Evolutionary conservation across 1,140 invertebrate genomes (phyloP).

Genomic region (Pectinophora gossypiella): DNA sequence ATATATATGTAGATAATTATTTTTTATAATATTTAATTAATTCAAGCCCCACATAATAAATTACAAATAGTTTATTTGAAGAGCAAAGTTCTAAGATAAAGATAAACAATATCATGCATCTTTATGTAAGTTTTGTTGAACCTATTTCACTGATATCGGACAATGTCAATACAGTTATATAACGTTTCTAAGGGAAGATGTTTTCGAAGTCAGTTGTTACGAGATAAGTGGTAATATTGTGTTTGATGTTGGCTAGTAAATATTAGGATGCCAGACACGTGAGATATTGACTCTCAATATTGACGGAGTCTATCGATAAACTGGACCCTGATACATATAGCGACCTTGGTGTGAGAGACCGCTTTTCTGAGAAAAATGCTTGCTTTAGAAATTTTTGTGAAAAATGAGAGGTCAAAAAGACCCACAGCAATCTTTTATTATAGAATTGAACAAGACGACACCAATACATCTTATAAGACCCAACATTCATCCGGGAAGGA

Average conservation of each 20-base stretch:
- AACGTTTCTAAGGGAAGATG: slow-evolving; percentile 42
- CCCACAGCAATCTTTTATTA: no score
- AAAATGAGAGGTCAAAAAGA: no score
- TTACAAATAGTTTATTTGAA: no score
- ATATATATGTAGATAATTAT: no score
- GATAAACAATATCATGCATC: no score
- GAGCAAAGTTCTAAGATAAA: no score
- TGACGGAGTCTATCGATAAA: slow-evolving; percentile 64
- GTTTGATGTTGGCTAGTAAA: slow-evolving; percentile 60
- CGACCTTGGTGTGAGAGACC: slow-evolving; percentile 29
- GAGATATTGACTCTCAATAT: slow-evolving; percentile 67
- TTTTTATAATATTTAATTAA: no score
- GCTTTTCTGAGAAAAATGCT: slow-evolving; percentile 24
- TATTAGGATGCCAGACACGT: slow-evolving; percentile 54
- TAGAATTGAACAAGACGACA: background rate
- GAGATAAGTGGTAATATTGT: slow-evolving; percentile 71
- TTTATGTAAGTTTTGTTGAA: no score
- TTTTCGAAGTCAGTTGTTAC: slow-evolving; percentile 56
- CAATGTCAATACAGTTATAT: slow-evolving; percentile 41
- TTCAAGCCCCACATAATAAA: no score
- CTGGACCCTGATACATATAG: slow-evolving; percentile 21
- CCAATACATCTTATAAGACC: background rate
- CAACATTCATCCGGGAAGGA: background rate
- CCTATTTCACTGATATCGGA: slow-evolving; percentile 39
- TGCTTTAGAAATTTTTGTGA: no score